Evolutionary conservation across 2,113 vertebrate genomes (phyloP).

Genomic region (Indicator maculatus): DNA sequence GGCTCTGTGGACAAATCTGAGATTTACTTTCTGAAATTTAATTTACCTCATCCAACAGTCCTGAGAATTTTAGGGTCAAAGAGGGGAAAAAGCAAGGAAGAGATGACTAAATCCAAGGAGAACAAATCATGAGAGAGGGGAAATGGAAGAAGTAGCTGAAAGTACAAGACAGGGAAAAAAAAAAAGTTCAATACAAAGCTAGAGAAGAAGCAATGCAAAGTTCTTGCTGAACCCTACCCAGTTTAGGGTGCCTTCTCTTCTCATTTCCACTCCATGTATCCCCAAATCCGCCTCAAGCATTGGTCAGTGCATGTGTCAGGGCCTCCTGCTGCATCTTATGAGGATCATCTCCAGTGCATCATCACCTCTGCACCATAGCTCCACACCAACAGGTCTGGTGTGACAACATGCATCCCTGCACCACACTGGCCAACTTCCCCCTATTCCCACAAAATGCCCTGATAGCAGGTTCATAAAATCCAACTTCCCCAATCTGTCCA

Average conservation of each 20-base stretch:
- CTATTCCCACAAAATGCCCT: neutral
- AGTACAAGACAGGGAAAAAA: neutral
- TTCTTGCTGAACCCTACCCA: neutral
- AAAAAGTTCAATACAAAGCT: neutral
- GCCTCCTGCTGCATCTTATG: neutral
- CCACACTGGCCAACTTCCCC: neutral
- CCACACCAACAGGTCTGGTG: neutral
- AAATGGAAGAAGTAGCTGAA: neutral
- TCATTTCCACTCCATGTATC: neutral
- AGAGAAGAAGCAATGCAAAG: neutral
- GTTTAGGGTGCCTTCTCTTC: neutral
- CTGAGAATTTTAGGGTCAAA: neutral
- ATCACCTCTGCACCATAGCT: fast-evolving
- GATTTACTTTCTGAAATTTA: neutral
- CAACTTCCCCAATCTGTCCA: neutral
- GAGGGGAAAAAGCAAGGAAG: neutral
- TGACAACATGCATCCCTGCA: neutral
- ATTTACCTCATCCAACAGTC: neutral
- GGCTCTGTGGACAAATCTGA: neutral
- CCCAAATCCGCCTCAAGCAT: neutral
- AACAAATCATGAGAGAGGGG: neutral
- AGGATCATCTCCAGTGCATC: neutral
- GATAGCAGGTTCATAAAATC: neutral
- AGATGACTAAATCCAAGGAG: neutral
- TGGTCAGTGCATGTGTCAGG: fast-evolving